phyloP scores from a whole-genome alignment of 2,113 vertebrate genomes.

The Stegostoma tigrinum region DNA sequence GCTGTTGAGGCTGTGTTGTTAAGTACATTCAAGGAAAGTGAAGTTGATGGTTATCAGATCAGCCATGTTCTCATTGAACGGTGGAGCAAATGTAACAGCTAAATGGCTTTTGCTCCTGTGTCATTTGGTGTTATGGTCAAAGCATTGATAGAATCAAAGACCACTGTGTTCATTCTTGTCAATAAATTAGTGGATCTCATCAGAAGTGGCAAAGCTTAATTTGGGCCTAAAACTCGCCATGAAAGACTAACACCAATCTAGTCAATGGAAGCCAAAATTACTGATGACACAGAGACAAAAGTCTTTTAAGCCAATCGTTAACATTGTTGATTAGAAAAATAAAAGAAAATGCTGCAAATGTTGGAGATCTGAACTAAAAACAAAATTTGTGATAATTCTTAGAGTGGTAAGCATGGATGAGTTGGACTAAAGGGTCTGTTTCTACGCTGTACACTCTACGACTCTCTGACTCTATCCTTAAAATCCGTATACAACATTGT shows the following conservation, averaged over 20 bases:
- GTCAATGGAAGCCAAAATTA: not conserved
- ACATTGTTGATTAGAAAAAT: not conserved
- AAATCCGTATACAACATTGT: no score
- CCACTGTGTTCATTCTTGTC: not conserved
- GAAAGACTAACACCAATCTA: not conserved
- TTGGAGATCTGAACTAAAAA: not conserved
- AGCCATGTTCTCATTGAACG: no score
- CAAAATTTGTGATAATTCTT: not conserved
- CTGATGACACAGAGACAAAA: not conserved
- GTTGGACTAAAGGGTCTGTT: no score
- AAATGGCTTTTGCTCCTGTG: no score
- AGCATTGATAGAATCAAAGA: not conserved
- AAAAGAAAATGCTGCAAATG: not conserved
- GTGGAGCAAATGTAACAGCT: no score
- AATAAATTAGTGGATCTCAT: not conserved
- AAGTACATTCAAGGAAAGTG: no score
- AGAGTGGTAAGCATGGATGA: not conserved
- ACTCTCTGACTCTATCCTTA: no score
- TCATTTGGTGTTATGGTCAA: not conserved
- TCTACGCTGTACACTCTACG: no score
- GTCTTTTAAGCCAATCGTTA: not conserved
- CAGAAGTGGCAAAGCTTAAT: not conserved
- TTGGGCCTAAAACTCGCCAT: not conserved
- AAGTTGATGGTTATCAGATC: no score
- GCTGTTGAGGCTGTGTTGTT: no score